Percentiles rank a stretch among this genome's conserved stretches.
phyloP scores from a whole-genome alignment of 2,797 vertebrate genomes.

The Gambusia yucatana region DNA sequence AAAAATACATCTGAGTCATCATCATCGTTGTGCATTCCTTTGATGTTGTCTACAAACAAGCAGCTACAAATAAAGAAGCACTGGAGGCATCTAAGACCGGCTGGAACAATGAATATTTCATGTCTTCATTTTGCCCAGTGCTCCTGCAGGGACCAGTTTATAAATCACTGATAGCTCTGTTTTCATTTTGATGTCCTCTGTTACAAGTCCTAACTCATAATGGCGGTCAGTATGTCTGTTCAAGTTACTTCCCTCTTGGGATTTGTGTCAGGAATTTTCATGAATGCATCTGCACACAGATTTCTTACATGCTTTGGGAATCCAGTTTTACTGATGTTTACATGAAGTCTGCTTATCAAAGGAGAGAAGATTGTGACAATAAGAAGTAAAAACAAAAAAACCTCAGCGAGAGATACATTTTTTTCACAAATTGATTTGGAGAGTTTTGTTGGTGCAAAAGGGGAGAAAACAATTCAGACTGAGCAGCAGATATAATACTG shows the following conservation, averaged over 20 bases:
- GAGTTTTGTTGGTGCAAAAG: not conserved
- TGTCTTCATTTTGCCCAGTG: conserved; percentile 52
- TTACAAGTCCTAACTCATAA: conserved; percentile 18
- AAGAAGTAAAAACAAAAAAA: not conserved
- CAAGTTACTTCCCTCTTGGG: conserved; percentile 42
- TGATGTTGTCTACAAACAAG: conserved; percentile 14
- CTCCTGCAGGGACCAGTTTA: conserved; percentile 51
- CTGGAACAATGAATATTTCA: conserved; percentile 57
- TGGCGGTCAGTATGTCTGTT: conserved; percentile 30
- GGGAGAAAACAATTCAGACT: not conserved
- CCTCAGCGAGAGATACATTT: not conserved
- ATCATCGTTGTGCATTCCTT: conserved; percentile 17
- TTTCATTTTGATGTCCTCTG: conserved; percentile 30
- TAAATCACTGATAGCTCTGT: conserved; percentile 45
- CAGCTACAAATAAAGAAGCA: not conserved
- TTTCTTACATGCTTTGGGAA: not conserved
- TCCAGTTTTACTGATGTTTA: not conserved
- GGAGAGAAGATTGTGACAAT: not conserved
- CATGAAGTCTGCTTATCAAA: not conserved
- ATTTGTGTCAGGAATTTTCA: not conserved
- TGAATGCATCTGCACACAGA: not conserved
- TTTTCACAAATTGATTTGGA: not conserved
- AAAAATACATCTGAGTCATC: conserved; percentile 17
- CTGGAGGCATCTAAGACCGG: conserved; percentile 14
- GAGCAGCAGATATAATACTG: not conserved